Evolutionary conservation across 2,113 vertebrate species (phyloP).

Genomic region (Myotis brandtii): DNA sequence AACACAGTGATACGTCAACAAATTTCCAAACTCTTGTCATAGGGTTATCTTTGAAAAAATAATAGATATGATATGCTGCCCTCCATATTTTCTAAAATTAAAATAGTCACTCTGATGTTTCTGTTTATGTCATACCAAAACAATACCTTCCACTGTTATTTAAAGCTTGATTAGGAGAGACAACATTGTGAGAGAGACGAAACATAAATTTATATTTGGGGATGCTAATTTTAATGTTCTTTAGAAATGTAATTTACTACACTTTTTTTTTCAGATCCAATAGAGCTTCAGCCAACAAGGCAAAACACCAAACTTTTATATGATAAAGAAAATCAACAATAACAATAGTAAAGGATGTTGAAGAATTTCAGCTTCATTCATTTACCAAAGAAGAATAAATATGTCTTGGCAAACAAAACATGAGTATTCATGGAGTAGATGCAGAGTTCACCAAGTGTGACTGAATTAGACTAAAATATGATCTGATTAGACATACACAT

Average conservation of each 20-base stretch:
- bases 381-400: not conserved
- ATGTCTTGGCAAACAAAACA: not conserved
- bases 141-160: not conserved
- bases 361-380: conserved; percentile 20
- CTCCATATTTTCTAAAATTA: not conserved
- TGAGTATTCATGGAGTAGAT: not conserved
- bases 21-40: not conserved
- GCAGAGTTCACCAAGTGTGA: conserved; percentile 23
- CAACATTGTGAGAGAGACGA: not conserved
- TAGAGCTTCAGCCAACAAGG: not conserved
- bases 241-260: not conserved
- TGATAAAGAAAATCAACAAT: not conserved
- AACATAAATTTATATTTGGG: not conserved
- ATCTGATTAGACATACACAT: conserved; percentile 49
- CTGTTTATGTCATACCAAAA: not conserved
- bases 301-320: not conserved
- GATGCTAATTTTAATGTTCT: not conserved
- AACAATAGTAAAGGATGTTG: not conserved
- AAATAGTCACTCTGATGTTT: not conserved
- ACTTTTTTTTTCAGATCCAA: not conserved
- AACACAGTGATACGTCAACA: not conserved
- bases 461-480: conserved; percentile 34
- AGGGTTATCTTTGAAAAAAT: not conserved
- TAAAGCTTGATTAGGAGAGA: not conserved
- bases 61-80: not conserved